Evolutionary conservation across 2,888 invertebrate species (phyloP), one percentile per base, ranked within the genome.

Genomic region (Ceraclea dissimilis): DNA sequence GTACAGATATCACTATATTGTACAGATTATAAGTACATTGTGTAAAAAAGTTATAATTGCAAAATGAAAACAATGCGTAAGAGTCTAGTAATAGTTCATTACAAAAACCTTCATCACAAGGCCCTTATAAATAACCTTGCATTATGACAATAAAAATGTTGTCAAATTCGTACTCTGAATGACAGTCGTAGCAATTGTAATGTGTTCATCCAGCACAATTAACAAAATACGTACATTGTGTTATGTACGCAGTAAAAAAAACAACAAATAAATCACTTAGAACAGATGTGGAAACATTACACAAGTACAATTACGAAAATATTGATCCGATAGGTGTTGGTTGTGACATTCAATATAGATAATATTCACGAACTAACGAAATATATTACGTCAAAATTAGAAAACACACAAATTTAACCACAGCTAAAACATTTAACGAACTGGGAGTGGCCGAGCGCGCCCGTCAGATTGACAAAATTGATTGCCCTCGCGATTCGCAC

Each of bases 61-160:
- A 49, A 57, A 53, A 53, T 46, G 22, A 46, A 54, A 54, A 51
- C 53, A 57, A 57, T 53, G 57, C 57, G 53, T 50, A 51, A 57
- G 46, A 53, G 20, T 17, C 43, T 18, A 22, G 48, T 54, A 54
- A n/a, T n/a, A n/a, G n/a, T n/a, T n/a, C n/a, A n/a, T n/a, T 44
- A 22, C 18, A 52, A 49, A 54, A 54, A 49, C 54, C 53, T 53
- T 53, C 53, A 53, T 34, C 17, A 26, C 57, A 57, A 57, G 57
- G 57, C 53, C 57, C 53, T 54, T 22, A 33, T n/a, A 57, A 57
- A 57, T 57, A 57, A 57, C 57, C 57, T 57, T 57, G 57, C 53
- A 44, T 22, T 39, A 44, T 19, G 44, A 51, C 18, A 44, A 52
- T 18, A n/a, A n/a, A 16, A 19, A 2, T 19, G 20, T 51, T 16